Conservation (phyloP, 2,888 invertebrate species). For the Ophonus ardosiacus region DNA sequence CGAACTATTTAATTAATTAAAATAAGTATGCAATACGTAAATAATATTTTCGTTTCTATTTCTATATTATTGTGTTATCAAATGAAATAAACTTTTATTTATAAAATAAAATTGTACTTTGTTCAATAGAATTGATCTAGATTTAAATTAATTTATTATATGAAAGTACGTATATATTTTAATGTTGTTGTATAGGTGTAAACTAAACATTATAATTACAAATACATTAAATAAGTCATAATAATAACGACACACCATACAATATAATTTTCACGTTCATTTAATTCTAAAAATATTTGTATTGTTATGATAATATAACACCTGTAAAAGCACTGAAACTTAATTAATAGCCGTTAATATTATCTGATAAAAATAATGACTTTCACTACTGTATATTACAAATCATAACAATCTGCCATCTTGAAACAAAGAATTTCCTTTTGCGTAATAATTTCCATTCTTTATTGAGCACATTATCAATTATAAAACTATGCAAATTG, state of each 20-base stretch:
- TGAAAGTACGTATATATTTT: background rate
- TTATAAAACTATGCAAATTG: constrained; percentile 42
- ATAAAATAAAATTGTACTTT: background rate
- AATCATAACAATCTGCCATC: constrained; percentile 6
- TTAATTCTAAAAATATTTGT: background rate
- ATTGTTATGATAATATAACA: constrained; percentile 28
- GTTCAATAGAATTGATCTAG: background rate
- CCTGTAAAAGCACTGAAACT: constrained; percentile 6
- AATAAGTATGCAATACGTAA: background rate
- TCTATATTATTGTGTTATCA: no score
- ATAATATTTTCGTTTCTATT: background rate
- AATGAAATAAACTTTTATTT: background rate
- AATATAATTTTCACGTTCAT: background rate
- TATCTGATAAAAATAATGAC: background rate
- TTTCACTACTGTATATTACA: constrained; percentile 25
- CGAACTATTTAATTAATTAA: no score
- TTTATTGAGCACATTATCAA: constrained; percentile 28
- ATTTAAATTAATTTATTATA: background rate
- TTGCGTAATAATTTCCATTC: constrained; percentile 40
- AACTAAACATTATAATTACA: background rate
- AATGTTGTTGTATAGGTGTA: background rate
- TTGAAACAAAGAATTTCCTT: constrained; percentile 19
- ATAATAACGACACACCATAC: background rate
- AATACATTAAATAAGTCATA: background rate
- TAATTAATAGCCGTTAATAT: constrained; percentile 14